Evolutionary conservation across 2,888 invertebrate genomes (phyloP).

Genomic region (Agrochola macilenta): DNA sequence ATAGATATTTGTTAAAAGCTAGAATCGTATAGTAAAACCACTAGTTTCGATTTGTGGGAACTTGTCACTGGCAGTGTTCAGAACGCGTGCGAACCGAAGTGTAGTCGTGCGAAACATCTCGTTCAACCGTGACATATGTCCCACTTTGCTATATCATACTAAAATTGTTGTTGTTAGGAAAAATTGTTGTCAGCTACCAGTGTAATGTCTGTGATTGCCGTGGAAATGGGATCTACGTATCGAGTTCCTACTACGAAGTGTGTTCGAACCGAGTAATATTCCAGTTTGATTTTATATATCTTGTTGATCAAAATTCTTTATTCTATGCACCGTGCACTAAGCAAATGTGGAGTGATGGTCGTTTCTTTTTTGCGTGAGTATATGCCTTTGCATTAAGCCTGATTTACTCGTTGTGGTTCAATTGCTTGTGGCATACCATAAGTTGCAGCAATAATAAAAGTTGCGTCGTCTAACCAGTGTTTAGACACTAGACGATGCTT

Average conservation of each 20-base stretch:
- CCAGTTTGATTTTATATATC: background rate
- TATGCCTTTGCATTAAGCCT: no score
- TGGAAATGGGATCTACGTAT: background rate
- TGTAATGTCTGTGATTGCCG: background rate
- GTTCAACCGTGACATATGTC: constrained; percentile 40
- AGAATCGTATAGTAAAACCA: background rate
- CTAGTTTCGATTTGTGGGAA: constrained; percentile 33
- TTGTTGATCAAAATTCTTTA: no score
- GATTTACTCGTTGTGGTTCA: no score
- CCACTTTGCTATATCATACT: constrained; percentile 24
- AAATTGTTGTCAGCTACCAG: background rate
- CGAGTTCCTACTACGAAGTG: no score
- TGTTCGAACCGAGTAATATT: background rate
- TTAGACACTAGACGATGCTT: no score
- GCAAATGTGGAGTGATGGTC: no score
- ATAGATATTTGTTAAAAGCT: constrained; percentile 30
- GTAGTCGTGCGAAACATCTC: constrained; percentile 34
- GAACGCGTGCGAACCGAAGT: constrained; percentile 26
- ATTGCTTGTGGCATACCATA: no score
- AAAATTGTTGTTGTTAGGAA: constrained; percentile 29
- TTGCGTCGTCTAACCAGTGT: no score
- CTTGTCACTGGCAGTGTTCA: constrained; percentile 43
- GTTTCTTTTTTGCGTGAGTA: background rate
- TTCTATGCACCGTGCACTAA: no score
- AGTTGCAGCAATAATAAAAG: no score